phyloP scores from a whole-genome alignment of 2,113 vertebrate genomes.

The Microcebus lehilahytsara region DNA sequence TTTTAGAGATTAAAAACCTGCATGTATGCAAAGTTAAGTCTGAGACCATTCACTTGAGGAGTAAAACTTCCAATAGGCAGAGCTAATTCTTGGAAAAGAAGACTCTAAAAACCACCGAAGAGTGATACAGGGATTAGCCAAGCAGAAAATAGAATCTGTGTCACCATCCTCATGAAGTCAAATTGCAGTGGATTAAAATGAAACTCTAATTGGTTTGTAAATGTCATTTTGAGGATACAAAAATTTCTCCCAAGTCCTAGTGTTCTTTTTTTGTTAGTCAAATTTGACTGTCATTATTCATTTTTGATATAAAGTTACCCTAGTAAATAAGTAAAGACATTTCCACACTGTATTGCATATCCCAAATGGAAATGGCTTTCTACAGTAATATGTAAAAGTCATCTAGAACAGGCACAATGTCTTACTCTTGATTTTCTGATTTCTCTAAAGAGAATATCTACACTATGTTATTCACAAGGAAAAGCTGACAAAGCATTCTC shows the following conservation, averaged over 20 bases:
- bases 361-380: slow-evolving; percentile 24
- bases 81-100: slow-evolving; percentile 38
- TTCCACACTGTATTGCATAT: background rate
- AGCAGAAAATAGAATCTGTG: slow-evolving; percentile 58
- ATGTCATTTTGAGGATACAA: slow-evolving; percentile 55
- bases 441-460: slow-evolving; percentile 39
- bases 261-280: slow-evolving; percentile 2
- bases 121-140: slow-evolving; percentile 13
- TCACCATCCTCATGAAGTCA: slow-evolving; percentile 38
- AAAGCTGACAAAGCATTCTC: slow-evolving; percentile 53
- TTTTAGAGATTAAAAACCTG: background rate
- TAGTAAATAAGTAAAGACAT: background rate
- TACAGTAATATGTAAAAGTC: background rate
- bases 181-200: slow-evolving; percentile 61
- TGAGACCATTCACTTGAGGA: background rate
- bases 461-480: slow-evolving; percentile 37
- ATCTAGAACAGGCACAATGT: background rate
- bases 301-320: slow-evolving; percentile 11
- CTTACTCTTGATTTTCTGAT: background rate
- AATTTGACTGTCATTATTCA: slow-evolving; percentile 27
- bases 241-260: background rate
- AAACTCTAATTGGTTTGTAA: slow-evolving; percentile 51
- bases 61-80: background rate
- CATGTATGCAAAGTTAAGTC: background rate
- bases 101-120: slow-evolving; percentile 45